Conservation (phyloP, 2,888 invertebrate genomes). For the Ametastegia equiseti region DNA sequence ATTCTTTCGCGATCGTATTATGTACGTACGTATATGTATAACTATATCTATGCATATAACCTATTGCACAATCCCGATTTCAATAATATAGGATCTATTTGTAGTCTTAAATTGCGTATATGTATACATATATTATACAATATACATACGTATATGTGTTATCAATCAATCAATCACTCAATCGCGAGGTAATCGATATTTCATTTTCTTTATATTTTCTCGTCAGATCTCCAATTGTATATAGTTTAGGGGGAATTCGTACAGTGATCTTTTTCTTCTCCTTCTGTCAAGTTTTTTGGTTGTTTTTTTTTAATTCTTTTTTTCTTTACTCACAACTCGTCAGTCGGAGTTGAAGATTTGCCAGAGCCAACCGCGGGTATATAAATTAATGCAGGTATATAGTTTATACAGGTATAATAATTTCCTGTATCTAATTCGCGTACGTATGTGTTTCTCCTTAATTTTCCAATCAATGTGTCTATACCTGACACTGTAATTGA, state of each 20-base stretch:
- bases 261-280: too few relatives aligned
- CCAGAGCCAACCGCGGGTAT: constrained; percentile 25
- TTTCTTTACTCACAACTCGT: constrained; percentile 61
- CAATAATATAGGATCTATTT: background rate
- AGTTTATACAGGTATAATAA: too few relatives aligned
- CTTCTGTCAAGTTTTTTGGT: background rate
- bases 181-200: too few relatives aligned
- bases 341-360: background rate
- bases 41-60: background rate
- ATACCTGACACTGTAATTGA: too few relatives aligned
- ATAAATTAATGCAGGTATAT: too few relatives aligned
- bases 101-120: too few relatives aligned
- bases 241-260: too few relatives aligned
- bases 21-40: background rate
- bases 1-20: background rate
- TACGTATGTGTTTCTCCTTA: constrained; percentile 1
- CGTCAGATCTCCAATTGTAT: too few relatives aligned
- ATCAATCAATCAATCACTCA: too few relatives aligned
- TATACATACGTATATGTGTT: background rate
- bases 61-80: constrained; percentile 23
- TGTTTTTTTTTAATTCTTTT: constrained; percentile 48
- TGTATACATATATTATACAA: background rate
- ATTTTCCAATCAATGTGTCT: too few relatives aligned
- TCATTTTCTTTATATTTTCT: too few relatives aligned
- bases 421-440: constrained; percentile 38